Conservation (phyloP, 1,140 invertebrate species). For the Brachionus plicatilis region DNA sequence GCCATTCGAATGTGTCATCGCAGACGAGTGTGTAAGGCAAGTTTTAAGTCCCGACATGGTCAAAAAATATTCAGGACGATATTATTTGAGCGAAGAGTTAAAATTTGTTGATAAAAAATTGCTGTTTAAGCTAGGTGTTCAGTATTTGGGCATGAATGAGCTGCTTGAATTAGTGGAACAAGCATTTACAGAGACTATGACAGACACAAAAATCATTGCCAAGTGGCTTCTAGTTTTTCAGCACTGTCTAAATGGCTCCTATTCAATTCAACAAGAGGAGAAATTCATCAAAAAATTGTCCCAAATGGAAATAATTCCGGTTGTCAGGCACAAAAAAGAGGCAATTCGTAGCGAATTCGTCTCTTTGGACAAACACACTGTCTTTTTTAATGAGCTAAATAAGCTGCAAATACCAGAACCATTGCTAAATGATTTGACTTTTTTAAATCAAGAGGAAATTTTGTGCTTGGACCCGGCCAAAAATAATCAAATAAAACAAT, state of each 20-base stretch:
- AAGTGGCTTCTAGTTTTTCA: neutral
- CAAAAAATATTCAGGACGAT: neutral
- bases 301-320: conserved; percentile 12
- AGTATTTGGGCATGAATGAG: neutral
- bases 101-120: neutral
- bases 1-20: conserved; percentile 7
- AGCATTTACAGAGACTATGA: neutral
- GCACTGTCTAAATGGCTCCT: conserved; percentile 2
- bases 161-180: neutral
- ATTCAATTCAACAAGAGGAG: conserved; percentile 13
- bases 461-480: neutral
- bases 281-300: conserved; percentile 19
- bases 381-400: neutral
- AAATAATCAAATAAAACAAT: conserved; percentile 5
- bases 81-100: neutral
- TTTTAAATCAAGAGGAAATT: neutral
- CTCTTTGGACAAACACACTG: neutral
- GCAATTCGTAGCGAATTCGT: neutral
- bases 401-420: neutral
- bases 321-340: neutral
- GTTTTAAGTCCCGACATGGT: neutral
- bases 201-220: neutral
- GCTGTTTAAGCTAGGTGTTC: neutral
- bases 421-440: neutral
- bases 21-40: neutral